phyloP scores from a whole-genome alignment of 2,888 invertebrate genomes.

The Dynastes tityus region DNA sequence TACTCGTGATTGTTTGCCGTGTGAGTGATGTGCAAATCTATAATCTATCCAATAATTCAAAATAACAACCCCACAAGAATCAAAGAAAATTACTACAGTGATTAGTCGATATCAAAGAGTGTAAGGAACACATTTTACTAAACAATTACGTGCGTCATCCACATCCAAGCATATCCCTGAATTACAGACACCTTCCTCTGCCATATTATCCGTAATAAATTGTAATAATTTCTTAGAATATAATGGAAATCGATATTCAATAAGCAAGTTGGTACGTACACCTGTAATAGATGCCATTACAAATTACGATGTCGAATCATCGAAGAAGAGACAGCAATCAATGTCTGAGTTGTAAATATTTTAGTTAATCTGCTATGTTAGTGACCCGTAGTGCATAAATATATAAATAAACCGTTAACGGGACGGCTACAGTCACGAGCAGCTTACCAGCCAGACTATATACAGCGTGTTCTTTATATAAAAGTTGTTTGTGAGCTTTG shows the following conservation, averaged over 20 bases:
- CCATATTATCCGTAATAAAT: too few relatives aligned
- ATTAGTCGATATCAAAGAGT: too few relatives aligned
- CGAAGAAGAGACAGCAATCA: conserved; percentile 22
- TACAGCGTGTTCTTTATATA: background rate
- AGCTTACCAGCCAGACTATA: background rate
- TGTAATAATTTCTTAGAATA: background rate
- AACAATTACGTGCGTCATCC: too few relatives aligned
- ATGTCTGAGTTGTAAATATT: conserved; percentile 33
- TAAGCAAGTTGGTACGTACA: background rate
- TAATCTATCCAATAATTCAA: too few relatives aligned
- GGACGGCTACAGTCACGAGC: conserved; percentile 17
- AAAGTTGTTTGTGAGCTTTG: too few relatives aligned
- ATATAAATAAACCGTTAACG: conserved; percentile 40
- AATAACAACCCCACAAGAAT: too few relatives aligned
- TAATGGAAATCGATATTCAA: conserved; percentile 16
- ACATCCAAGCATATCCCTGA: too few relatives aligned
- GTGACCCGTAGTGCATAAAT: conserved; percentile 43
- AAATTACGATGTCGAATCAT: background rate
- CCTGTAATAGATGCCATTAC: background rate
- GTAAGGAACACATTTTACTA: too few relatives aligned
- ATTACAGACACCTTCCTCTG: too few relatives aligned
- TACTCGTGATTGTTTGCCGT: too few relatives aligned
- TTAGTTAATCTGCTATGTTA: conserved; percentile 43
- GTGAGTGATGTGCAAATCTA: too few relatives aligned
- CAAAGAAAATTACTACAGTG: too few relatives aligned